A percentile compares a stretch with the other conserved stretches of the same genome.
phyloP scores from a whole-genome alignment of 2,797 vertebrate species.

The Sylvia borin region DNA sequence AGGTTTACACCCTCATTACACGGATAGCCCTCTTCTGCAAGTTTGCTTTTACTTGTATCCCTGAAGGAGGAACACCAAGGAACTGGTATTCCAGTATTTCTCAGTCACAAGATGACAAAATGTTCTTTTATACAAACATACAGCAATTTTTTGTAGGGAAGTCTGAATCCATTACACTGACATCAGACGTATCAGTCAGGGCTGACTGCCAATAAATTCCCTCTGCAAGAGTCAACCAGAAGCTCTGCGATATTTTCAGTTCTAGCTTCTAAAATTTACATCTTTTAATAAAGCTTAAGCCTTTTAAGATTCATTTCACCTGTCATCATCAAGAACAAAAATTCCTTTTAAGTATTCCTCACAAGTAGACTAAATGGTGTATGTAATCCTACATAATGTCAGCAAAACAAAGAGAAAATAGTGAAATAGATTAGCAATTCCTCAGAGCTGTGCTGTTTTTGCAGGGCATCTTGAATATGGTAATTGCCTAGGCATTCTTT shows the following conservation, averaged over 20 bases:
- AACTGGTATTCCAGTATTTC: background rate
- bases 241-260: background rate
- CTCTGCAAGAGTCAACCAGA: background rate
- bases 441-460: background rate
- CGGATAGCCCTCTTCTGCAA: background rate
- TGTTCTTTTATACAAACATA: background rate
- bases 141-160: background rate
- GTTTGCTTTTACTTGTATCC: background rate
- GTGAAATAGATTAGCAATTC: background rate
- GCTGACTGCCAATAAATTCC: slow-evolving; percentile 11
- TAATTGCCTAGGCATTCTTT: background rate
- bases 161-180: background rate
- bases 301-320: slow-evolving; percentile 22
- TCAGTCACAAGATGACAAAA: background rate
- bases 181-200: background rate
- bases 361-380: background rate
- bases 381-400: background rate
- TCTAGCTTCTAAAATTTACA: slow-evolving; percentile 5
- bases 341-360: background rate
- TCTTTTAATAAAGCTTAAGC: background rate
- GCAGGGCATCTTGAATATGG: background rate
- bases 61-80: background rate
- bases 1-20: background rate
- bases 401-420: slow-evolving; percentile 7
- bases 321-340: background rate